A percentile compares a stretch with the other conserved stretches of the same genome.
phyloP scores from a whole-genome alignment of 2,113 vertebrate genomes.

The Empidonax alnorum region DNA sequence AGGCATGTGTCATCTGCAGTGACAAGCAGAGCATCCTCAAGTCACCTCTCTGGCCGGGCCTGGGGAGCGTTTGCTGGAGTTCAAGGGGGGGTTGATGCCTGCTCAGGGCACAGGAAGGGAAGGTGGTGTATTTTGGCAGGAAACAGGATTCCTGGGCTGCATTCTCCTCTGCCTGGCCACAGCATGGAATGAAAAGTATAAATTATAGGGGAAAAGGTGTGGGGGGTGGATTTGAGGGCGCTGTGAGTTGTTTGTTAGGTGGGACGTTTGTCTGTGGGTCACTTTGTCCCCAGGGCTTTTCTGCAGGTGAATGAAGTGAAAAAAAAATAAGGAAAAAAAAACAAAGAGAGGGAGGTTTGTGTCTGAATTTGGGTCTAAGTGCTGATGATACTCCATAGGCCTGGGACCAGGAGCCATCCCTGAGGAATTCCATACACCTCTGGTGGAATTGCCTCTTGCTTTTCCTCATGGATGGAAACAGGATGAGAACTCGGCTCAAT shows the following conservation, averaged over 20 bases:
- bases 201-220: not conserved
- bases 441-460: not conserved
- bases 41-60: constrained; percentile 56
- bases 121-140: not conserved
- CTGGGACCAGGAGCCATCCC: not conserved
- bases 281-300: not conserved
- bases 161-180: not conserved
- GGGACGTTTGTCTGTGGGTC: not conserved
- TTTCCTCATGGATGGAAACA: not conserved
- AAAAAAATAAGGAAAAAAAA: not conserved
- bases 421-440: not conserved
- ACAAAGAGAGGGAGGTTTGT: not conserved
- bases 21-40: constrained; percentile 75
- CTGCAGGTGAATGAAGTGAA: not conserved
- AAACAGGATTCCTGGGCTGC: not conserved
- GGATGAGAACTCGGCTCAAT: not conserved
- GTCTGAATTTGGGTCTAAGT: no score
- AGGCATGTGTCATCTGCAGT: constrained; percentile 72
- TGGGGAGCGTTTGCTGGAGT: not conserved
- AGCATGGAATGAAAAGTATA: not conserved
- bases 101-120: not conserved
- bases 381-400: not conserved
- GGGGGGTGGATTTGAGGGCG: not conserved
- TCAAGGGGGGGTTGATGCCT: not conserved
- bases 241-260: not conserved